Evolutionary conservation across 92 coral and sea anemone genomes (phyloP).

Genomic region (Siderastrea radians): DNA sequence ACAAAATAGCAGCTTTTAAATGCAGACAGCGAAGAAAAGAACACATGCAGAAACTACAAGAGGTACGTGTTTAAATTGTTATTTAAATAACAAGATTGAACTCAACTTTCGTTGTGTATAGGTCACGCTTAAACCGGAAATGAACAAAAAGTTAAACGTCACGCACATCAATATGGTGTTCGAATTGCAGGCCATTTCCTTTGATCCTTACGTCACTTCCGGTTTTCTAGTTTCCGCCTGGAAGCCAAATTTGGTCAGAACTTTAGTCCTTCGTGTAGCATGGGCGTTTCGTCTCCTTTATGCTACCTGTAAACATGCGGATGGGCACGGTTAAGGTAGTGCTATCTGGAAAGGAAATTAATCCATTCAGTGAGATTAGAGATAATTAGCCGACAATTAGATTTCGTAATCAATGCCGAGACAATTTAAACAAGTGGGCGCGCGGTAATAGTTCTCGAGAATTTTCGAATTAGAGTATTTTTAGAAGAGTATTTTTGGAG

Average conservation of each 20-base stretch:
- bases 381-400: neutral
- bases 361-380: neutral
- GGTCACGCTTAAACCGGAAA: slow-evolving; percentile 10
- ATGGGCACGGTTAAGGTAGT: slow-evolving; percentile 13
- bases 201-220: slow-evolving; percentile 18
- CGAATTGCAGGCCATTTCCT: too few relatives aligned
- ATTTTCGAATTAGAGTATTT: too few relatives aligned
- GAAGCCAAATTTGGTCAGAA: slow-evolving; percentile 10
- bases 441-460: too few relatives aligned
- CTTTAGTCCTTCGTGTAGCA: neutral
- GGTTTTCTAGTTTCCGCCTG: neutral
- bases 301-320: slow-evolving; percentile 10
- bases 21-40: slow-evolving; percentile 96
- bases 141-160: neutral
- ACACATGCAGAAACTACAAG: slow-evolving; percentile 87
- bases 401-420: neutral
- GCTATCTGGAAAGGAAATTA: slow-evolving; percentile 4
- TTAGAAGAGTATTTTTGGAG: neutral
- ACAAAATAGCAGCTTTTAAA: slow-evolving; percentile 96
- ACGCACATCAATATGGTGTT: neutral
- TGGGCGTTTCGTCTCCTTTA: neutral
- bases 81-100: neutral
- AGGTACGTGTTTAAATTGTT: slow-evolving; percentile 56
- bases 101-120: neutral
- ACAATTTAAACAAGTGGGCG: neutral